These are phyloP conservation scores for Syrmaticus mikado DNA, from an alignment of 2,113 vertebrate genomes.

Conservation along the genomic window DNA sequence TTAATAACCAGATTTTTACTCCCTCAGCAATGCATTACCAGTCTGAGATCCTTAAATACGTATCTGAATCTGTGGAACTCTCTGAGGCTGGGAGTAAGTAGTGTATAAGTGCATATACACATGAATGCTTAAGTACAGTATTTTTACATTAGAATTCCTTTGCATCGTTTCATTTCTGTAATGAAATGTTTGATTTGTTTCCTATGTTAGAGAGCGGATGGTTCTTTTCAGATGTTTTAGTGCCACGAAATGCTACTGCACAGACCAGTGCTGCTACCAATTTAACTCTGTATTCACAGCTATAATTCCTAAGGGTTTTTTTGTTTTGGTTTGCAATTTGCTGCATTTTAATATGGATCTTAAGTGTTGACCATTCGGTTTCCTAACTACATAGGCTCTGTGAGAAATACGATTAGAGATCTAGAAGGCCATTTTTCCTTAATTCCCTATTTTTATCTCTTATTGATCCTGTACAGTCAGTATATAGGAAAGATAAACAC, in stretches of 20 bases:
- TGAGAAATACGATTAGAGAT: slow-evolving; percentile 1
- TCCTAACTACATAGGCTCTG: neutral
- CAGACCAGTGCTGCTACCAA: neutral
- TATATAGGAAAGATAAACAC: neutral
- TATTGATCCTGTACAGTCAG: neutral
- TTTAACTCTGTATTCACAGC: neutral
- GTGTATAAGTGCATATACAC: neutral
- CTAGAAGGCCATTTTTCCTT: neutral
- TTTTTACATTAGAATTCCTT: neutral
- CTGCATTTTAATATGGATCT: neutral
- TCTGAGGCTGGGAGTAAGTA: neutral
- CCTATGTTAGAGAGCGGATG: neutral
- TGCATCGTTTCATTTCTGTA: neutral
- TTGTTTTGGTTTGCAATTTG: neutral
- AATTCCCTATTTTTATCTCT: neutral
- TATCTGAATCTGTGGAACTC: neutral
- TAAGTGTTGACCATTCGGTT: neutral
- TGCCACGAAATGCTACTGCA: neutral
- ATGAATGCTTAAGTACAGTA: neutral
- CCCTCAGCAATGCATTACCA: neutral
- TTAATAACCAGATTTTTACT: neutral
- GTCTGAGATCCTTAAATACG: neutral
- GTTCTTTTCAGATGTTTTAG: neutral
- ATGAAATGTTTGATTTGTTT: neutral
- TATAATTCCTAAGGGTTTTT: neutral